phyloP scores from a whole-genome alignment of 2,797 vertebrate genomes.

The Yasuhikotakia modesta region DNA sequence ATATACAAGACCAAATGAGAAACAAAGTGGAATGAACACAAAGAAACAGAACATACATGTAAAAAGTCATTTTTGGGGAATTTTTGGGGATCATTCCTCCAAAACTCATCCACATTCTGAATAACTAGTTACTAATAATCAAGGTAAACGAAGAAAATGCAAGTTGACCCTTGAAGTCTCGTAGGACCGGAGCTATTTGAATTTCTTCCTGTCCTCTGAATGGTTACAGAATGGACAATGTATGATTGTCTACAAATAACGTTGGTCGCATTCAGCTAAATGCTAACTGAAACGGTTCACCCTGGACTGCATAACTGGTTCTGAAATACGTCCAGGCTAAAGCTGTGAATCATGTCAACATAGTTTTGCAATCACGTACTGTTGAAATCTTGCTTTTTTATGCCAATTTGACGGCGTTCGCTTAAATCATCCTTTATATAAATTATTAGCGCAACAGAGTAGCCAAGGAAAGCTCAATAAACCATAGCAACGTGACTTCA shows the following conservation, averaged over 20 bases:
- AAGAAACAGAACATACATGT: too few species aligned
- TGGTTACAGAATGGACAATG: conserved; percentile 24
- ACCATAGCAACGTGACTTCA: conserved; percentile 32
- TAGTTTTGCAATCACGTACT: neutral
- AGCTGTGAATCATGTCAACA: conserved; percentile 11
- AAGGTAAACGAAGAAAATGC: neutral
- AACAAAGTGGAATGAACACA: too few species aligned
- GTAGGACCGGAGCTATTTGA: neutral
- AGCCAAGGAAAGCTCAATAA: conserved; percentile 9
- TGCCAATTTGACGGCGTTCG: neutral
- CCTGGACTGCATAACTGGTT: neutral
- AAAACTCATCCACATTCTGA: too few species aligned
- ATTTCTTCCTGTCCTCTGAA: conserved; percentile 19
- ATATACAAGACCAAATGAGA: too few species aligned
- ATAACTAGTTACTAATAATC: too few species aligned
- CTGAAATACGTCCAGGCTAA: neutral
- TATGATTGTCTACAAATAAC: conserved; percentile 23
- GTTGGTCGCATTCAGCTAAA: conserved; percentile 8
- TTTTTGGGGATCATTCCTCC: too few species aligned
- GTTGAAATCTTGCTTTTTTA: neutral
- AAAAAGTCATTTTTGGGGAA: too few species aligned
- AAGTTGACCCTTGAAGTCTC: conserved; percentile 23
- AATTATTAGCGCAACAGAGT: conserved; percentile 19
- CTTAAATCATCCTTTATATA: neutral
- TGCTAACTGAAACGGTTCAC: conserved; percentile 10